Evolutionary conservation across 1,140 invertebrate genomes (phyloP).

Genomic region (Archivesica marissinica): DNA sequence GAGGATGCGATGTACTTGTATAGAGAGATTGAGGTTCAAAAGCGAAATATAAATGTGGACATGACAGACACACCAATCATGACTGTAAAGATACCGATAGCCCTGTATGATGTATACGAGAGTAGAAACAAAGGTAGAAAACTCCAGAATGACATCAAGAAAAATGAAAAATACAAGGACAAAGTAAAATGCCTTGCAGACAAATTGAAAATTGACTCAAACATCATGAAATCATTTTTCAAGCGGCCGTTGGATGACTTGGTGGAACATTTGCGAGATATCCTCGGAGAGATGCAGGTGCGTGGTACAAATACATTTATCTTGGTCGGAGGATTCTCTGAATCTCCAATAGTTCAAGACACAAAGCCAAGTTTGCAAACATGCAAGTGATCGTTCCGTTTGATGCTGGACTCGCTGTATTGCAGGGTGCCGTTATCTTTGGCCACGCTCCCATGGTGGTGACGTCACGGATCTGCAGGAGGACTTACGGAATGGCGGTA

Average conservation of each 20-base stretch:
- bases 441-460: conserved; percentile 42
- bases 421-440: conserved; percentile 60
- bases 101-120: conserved; percentile 44
- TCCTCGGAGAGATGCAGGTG: conserved; percentile 35
- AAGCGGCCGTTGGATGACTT: conserved; percentile 45
- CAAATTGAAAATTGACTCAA: conserved; percentile 47
- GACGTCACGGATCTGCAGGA: conserved; percentile 42
- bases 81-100: conserved; percentile 40
- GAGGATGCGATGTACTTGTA: conserved; percentile 49
- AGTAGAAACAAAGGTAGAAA: background rate
- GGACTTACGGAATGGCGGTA: conserved; percentile 49
- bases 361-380: conserved; percentile 38
- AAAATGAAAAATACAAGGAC: conserved; percentile 32
- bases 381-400: conserved; percentile 54
- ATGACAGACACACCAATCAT: conserved; percentile 30
- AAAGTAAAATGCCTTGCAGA: conserved; percentile 13
- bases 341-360: conserved; percentile 51
- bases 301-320: conserved; percentile 38
- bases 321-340: conserved; percentile 55
- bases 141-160: conserved; percentile 8
- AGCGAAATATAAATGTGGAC: conserved; percentile 35
- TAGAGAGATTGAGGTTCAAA: conserved; percentile 55
- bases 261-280: conserved; percentile 43
- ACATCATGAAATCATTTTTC: conserved; percentile 47
- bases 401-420: conserved; percentile 54